These are phyloP conservation scores for Phalanger gymnotis DNA, from an alignment of 2,797 vertebrate genomes.

Conservation along the genomic window DNA sequence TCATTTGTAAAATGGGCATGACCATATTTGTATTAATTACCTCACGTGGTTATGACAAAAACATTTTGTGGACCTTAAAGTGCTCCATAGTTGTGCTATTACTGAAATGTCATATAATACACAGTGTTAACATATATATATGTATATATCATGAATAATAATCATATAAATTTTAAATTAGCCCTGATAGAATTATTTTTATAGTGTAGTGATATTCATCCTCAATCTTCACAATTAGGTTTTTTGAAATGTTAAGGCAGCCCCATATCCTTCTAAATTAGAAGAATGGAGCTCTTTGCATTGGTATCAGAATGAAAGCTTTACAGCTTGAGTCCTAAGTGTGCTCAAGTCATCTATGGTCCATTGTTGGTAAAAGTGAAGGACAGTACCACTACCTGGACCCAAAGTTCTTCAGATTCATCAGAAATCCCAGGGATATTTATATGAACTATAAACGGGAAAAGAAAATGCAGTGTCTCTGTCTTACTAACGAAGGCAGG, in stretches of 20 bases:
- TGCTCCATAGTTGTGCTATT: neutral
- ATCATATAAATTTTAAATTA: neutral
- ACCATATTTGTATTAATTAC: neutral
- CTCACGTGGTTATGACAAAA: neutral
- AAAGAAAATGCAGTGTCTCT: neutral
- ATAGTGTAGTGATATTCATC: neutral
- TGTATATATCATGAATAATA: neutral
- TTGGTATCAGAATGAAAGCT: rapidly evolving
- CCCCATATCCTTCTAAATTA: rapidly evolving
- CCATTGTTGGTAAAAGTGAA: neutral
- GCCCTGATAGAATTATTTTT: neutral
- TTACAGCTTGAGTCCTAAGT: neutral
- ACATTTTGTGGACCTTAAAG: neutral
- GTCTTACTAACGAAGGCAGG: neutral
- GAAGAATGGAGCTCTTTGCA: rapidly evolving
- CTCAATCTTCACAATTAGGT: neutral
- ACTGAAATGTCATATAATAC: neutral
- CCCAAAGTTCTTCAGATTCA: neutral
- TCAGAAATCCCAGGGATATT: neutral
- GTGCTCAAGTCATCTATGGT: neutral
- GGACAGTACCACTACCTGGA: neutral
- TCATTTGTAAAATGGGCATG: neutral
- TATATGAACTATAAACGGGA: neutral
- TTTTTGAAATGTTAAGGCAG: neutral
- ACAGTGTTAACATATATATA: neutral